Evolutionary conservation across 2,797 vertebrate species (phyloP).

Genomic region (Cuniculus paca): DNA sequence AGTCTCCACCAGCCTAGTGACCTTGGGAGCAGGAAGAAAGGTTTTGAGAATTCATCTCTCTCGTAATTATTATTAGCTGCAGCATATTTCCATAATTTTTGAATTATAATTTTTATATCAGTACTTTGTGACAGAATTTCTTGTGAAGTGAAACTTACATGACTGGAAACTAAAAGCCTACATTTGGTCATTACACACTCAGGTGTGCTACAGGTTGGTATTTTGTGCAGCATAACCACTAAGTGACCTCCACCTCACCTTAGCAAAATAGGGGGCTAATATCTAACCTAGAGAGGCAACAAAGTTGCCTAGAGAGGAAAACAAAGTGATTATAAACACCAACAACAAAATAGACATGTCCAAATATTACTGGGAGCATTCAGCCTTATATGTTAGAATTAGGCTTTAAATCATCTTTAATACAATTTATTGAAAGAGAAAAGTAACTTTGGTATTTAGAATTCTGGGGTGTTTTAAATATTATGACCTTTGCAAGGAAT

Average conservation of each 20-base stretch:
- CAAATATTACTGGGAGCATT: not conserved
- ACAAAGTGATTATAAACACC: not conserved
- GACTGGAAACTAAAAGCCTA: not conserved
- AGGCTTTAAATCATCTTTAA: not conserved
- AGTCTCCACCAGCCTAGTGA: not conserved
- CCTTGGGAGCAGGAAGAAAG: not conserved
- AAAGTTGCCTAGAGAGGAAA: not conserved
- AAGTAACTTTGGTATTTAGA: not conserved
- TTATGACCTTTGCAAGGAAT: not conserved
- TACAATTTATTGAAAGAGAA: constrained; percentile 7
- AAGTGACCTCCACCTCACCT: not conserved
- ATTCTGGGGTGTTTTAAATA: not conserved
- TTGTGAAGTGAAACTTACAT: not conserved
- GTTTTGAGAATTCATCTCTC: not conserved
- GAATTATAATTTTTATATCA: not conserved
- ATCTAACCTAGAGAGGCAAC: not conserved
- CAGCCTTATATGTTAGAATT: not conserved
- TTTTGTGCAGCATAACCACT: not conserved
- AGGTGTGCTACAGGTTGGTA: not conserved
- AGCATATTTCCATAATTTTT: not conserved
- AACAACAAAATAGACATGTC: not conserved
- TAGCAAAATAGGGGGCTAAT: not conserved
- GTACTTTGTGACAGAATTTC: constrained; percentile 18
- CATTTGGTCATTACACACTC: not conserved
- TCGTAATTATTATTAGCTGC: not conserved